These are phyloP conservation scores for Lonchura striata DNA, from an alignment of 2,113 vertebrate species.

Conservation along the genomic window DNA sequence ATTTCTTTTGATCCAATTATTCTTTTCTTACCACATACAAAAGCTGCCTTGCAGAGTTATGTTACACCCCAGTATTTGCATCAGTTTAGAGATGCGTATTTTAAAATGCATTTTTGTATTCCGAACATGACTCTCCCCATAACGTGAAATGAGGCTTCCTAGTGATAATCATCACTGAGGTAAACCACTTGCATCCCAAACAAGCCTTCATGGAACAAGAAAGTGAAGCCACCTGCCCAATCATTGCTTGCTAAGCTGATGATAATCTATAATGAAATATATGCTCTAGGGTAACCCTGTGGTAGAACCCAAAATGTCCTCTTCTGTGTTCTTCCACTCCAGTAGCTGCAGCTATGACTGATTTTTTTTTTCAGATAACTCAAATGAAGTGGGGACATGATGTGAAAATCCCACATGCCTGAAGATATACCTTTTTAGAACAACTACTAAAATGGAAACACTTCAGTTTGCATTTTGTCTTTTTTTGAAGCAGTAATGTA, in stretches of 20 bases:
- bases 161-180: not conserved
- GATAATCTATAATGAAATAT: not conserved
- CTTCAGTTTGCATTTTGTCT: not conserved
- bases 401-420: not conserved
- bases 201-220: not conserved
- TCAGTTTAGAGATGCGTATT: not conserved
- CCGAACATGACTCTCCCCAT: not conserved
- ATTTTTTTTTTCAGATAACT: not conserved
- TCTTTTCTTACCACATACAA: not conserved
- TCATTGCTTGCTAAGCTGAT: not conserved
- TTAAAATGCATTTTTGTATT: not conserved
- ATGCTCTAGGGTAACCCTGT: not conserved
- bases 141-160: not conserved
- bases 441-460: not conserved
- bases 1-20: not conserved
- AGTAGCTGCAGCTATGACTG: not conserved
- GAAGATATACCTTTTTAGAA: not conserved
- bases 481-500: not conserved
- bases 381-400: not conserved
- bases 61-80: not conserved
- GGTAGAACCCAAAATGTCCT: not conserved
- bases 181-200: not conserved
- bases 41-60: not conserved
- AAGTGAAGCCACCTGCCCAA: not conserved
- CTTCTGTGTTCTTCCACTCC: not conserved